These are phyloP conservation scores for Centrocercus urophasianus DNA, from an alignment of 2,113 vertebrate species.

Conservation along the genomic window DNA sequence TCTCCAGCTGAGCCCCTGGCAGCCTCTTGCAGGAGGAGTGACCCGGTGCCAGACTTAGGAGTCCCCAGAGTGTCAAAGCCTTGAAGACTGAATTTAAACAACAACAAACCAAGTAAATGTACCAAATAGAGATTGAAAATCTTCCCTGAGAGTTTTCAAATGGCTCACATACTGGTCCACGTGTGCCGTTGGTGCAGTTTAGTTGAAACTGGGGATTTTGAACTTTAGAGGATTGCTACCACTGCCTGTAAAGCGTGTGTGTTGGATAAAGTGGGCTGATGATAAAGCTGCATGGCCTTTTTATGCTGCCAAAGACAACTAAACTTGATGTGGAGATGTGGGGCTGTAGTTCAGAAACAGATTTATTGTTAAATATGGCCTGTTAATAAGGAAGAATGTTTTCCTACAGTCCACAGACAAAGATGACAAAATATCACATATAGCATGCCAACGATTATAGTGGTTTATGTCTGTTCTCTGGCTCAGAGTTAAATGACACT, in stretches of 20 bases:
- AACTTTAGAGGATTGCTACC: background rate
- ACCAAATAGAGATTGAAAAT: background rate
- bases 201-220: background rate
- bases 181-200: background rate
- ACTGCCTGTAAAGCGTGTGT: rapidly evolving
- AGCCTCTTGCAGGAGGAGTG: background rate
- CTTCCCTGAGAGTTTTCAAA: background rate
- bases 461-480: background rate
- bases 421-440: background rate
- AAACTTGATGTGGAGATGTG: background rate
- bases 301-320: background rate
- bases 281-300: background rate
- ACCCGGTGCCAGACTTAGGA: background rate
- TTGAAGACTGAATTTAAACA: constrained; percentile 38
- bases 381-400: background rate
- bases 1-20: background rate
- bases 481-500: background rate
- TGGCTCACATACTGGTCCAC: background rate
- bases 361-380: background rate
- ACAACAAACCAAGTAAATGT: background rate
- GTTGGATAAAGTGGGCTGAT: background rate
- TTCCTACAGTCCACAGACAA: background rate
- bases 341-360: background rate
- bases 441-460: background rate
- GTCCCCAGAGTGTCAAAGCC: background rate